Evolutionary conservation across 2,888 invertebrate species (phyloP).

Genomic region (Dorcus hopei): DNA sequence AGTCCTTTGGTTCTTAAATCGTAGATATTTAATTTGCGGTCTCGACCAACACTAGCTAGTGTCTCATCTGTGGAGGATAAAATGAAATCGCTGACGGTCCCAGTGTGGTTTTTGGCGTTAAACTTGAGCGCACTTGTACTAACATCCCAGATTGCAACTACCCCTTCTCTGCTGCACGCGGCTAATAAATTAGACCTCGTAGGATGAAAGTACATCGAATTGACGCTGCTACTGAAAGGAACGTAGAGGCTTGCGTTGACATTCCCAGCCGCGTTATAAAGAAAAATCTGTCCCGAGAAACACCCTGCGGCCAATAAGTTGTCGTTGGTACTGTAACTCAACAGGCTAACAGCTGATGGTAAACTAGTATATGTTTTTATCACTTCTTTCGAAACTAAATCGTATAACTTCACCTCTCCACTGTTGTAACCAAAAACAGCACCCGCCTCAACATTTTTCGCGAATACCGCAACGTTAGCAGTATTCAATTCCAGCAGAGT

Average conservation of each 20-base stretch:
- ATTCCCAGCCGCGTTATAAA: conserved; percentile 23
- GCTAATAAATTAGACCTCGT: conserved; percentile 21
- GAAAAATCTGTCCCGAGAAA: conserved; percentile 29
- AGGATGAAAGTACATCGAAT: conserved; percentile 26
- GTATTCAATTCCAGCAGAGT: conserved; percentile 5
- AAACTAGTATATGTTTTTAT: conserved; percentile 23
- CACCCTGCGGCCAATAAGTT: conserved; percentile 30
- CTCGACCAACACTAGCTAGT: conserved; percentile 24
- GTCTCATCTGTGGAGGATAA: conserved; percentile 22
- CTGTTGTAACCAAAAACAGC: conserved; percentile 33
- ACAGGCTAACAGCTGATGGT: conserved; percentile 30
- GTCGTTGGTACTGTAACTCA: conserved; percentile 37
- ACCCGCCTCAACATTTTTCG: conserved; percentile 27
- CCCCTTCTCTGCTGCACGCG: conserved; percentile 30
- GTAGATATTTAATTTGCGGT: conserved; percentile 25
- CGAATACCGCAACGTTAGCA: conserved; percentile 30
- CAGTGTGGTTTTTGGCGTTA: conserved; percentile 15
- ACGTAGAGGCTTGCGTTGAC: conserved; percentile 23
- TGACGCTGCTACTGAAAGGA: conserved; percentile 25
- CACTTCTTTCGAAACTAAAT: conserved; percentile 27
- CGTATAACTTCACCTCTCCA: conserved; percentile 34
- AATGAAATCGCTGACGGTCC: conserved; percentile 22
- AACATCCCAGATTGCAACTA: conserved; percentile 31
- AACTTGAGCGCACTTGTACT: conserved; percentile 18
- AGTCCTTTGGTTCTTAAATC: conserved; percentile 23